Evolutionary conservation across 2,888 invertebrate species (phyloP).

Genomic region (Tipula vernalis): DNA sequence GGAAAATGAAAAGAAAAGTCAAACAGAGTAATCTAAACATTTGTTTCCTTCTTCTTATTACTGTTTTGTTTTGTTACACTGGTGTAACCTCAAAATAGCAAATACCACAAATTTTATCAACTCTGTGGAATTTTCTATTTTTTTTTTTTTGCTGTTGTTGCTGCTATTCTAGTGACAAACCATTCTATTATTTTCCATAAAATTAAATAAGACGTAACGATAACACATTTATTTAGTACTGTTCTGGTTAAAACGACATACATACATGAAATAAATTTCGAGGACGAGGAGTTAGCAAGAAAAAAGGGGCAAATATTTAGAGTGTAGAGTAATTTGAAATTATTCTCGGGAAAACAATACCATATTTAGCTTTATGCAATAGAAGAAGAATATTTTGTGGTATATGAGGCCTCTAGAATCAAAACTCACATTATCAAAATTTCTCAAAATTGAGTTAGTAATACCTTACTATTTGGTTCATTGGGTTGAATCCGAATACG

Average conservation of each 20-base stretch:
- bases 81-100: not conserved
- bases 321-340: too few species aligned
- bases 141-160: not conserved
- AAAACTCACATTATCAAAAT: too few species aligned
- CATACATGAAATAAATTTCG: not conserved
- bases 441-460: too few species aligned
- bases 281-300: not conserved
- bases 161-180: not conserved
- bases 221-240: not conserved
- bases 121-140: not conserved
- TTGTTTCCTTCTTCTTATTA: not conserved
- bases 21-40: not conserved
- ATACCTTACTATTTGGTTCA: too few species aligned
- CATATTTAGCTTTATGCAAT: too few species aligned
- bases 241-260: not conserved
- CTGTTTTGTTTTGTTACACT: not conserved
- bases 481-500: too few species aligned
- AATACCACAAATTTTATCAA: not conserved
- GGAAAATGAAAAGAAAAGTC: not conserved
- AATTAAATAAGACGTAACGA: not conserved
- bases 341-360: too few species aligned
- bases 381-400: too few species aligned
- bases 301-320: not conserved
- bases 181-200: not conserved
- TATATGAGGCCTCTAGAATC: too few species aligned